These are phyloP conservation scores for Thysanoteuthis rhombus DNA, from an alignment of 2,888 invertebrate genomes.

Conservation along the genomic window DNA sequence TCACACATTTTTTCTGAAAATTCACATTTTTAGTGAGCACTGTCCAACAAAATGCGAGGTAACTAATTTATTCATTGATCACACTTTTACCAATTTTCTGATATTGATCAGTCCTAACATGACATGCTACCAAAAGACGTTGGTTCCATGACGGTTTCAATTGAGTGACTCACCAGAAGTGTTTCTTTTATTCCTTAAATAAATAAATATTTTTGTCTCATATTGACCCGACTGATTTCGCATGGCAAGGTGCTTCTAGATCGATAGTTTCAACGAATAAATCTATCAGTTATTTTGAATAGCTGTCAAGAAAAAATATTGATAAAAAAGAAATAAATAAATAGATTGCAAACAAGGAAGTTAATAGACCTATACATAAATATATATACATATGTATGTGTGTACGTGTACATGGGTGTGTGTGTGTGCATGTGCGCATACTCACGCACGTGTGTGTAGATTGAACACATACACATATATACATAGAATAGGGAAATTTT, in stretches of 20 bases:
- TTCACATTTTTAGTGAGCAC: no score
- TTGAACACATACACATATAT: no score
- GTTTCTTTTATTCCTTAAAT: not conserved
- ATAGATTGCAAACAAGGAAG: not conserved
- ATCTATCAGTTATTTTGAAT: not conserved
- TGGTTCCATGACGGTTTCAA: no score
- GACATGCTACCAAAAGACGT: no score
- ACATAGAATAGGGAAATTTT: no score
- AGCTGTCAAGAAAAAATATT: not conserved
- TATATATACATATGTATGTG: not conserved
- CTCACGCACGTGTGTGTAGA: no score
- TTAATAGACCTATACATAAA: not conserved
- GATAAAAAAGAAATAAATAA: not conserved
- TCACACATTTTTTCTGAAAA: no score
- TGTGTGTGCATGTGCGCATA: not conserved
- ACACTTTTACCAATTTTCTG: no score
- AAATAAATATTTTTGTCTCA: not conserved
- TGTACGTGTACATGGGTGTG: not conserved
- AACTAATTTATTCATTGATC: no score
- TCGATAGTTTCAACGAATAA: not conserved
- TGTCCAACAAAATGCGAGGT: no score
- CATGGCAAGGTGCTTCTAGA: not conserved
- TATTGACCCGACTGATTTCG: constrained; percentile 12
- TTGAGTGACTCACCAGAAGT: no score
- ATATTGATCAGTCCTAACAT: no score